phyloP scores from a whole-genome alignment of 2,797 vertebrate species.

The Danio choprae region DNA sequence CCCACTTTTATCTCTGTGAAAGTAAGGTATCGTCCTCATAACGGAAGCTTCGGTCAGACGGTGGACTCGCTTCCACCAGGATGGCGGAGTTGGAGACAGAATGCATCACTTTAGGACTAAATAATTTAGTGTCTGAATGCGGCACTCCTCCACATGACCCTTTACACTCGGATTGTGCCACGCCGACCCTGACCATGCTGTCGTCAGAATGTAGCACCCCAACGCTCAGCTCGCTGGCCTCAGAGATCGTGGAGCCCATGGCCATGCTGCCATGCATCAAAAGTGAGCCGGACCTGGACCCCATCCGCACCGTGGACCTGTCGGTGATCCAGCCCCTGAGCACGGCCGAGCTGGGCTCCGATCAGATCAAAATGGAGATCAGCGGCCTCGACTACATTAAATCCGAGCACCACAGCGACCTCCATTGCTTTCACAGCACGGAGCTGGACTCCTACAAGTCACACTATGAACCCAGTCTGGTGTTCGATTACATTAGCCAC shows the following conservation, averaged over 20 bases:
- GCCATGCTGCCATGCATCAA: constrained; percentile 81
- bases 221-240: constrained; percentile 75
- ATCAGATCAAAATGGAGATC: constrained; percentile 85
- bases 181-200: constrained; percentile 70
- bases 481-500: constrained; percentile 83
- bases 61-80: constrained; percentile 53
- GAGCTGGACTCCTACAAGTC: constrained; percentile 80
- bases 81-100: constrained; percentile 81
- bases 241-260: constrained; percentile 75
- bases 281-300: constrained; percentile 79
- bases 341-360: constrained; percentile 79
- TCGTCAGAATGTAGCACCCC: constrained; percentile 74
- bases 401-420: constrained; percentile 75
- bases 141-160: constrained; percentile 72
- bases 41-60: constrained; percentile 29
- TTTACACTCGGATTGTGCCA: constrained; percentile 58
- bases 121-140: constrained; percentile 69
- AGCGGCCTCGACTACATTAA: constrained; percentile 84
- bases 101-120: constrained; percentile 72
- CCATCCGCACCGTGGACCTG: constrained; percentile 78
- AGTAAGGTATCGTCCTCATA: constrained; percentile 34
- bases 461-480: constrained; percentile 78
- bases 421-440: constrained; percentile 67
- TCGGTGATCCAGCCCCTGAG: constrained; percentile 81
- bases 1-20: constrained; percentile 37